Evolutionary conservation across 1,140 invertebrate genomes (phyloP), one percentile per base, ranked within the genome.

Genomic region (Saccostrea glomerata): DNA sequence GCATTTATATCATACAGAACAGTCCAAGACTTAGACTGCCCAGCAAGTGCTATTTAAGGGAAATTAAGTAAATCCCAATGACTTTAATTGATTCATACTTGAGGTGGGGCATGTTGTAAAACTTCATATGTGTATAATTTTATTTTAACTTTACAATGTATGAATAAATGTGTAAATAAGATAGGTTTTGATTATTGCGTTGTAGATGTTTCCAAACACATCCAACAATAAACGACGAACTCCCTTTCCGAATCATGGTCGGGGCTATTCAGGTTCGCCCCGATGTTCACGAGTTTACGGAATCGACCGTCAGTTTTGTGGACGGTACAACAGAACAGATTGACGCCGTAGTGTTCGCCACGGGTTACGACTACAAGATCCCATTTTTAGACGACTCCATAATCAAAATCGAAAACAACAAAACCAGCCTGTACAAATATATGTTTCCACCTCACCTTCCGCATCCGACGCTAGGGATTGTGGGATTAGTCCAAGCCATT

Each of bases 191-290:
- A 23, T 54, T 83, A 55, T 84, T 84, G 23, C 40, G 7, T 84
- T 40, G 15, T 88, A 94, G 93, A 23, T 90, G 91, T 20, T 88
- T 94, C 0, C 89, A 93, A 66, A 92, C 92, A 73, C 96, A 96
- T 91, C 95, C 95, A 1, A 96, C 95, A 70, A 95, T 96, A n/a
- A 96, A 96, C 90, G 96, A 96, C 90, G 95, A 96, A 25, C 91
- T 96, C 5, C 95, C 96, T 2, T 95, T 96, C 89, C 93, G 95
- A 20, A 94, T 96, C 15, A 93, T 95, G 87, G 94, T 91, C 40
- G 96, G 96, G 15, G 92, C 93, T 9, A 94, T 96, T 36, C 91
- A 92, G 56, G 93, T 95, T 11, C 94, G 94, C 83, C 93, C 94
- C 25, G 92, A 95, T 87, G 89, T 95, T 47, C 86, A 85, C 2